Conservation (phyloP, 92 coral and sea anemone genomes). For the Galaxea fascicularis region DNA sequence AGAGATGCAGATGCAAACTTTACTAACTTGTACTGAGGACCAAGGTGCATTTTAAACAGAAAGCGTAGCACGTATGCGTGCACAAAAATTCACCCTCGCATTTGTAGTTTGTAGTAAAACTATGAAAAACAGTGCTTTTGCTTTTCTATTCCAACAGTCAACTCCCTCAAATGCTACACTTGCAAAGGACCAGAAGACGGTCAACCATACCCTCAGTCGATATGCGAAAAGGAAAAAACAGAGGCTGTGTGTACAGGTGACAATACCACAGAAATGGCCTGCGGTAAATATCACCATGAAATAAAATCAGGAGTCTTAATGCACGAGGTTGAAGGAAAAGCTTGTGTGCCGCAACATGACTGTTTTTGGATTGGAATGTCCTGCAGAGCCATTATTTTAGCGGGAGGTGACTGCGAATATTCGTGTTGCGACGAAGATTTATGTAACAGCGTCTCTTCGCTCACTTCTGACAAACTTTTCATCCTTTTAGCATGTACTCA, state of each 20-base stretch:
- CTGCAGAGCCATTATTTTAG: slow-evolving; percentile 28
- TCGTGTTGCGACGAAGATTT: slow-evolving; percentile 45
- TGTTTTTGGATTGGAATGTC: slow-evolving; percentile 23
- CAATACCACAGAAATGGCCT: background rate
- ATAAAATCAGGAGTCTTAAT: slow-evolving; percentile 25
- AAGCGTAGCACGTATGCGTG: background rate
- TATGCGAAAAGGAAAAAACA: slow-evolving; percentile 29
- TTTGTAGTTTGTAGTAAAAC: background rate
- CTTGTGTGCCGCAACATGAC: slow-evolving; percentile 19
- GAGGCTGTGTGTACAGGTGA: slow-evolving; percentile 11
- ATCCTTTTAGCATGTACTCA: background rate
- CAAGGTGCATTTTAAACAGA: no score
- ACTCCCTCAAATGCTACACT: slow-evolving; percentile 25
- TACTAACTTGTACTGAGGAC: no score
- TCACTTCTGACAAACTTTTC: no score
- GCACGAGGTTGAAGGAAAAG: slow-evolving; percentile 33
- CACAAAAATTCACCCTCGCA: background rate
- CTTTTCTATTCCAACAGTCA: background rate
- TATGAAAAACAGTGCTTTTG: background rate
- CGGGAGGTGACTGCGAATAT: slow-evolving; percentile 31
- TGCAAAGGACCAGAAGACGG: slow-evolving; percentile 52
- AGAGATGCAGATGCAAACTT: no score
- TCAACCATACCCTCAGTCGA: slow-evolving; percentile 24
- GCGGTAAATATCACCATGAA: slow-evolving; percentile 38
- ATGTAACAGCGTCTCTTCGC: slow-evolving; percentile 4